Evolutionary conservation across 2,113 vertebrate species (phyloP), one percentile per base, ranked within the genome.

Genomic region (Kryptolebias marmoratus): DNA sequence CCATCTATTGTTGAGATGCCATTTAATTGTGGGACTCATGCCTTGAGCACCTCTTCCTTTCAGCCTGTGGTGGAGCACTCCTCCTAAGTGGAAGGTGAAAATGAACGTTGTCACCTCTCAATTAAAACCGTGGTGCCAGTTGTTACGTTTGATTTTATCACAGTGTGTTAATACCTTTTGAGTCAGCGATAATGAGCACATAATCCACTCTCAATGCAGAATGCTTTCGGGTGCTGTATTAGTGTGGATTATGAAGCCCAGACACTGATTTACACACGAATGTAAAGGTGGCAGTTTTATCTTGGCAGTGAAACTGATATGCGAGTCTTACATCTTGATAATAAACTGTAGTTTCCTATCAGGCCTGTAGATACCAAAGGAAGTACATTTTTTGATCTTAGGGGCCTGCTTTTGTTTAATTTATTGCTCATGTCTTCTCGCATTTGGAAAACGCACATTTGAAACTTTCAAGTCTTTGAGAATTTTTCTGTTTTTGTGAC

Each of bases 41-140:
- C 60, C 79, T 88, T 58, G 76, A 88, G 84, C 87, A 83, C 71
- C 83, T 62, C 68, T 82, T 73, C 61, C 78, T 57, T 65, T 68
- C 59, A 58, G 73, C 57, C 70, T 68, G 71, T 83, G 81, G 74
- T 82, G 70, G 63, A 81, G 62, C 80, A n/a, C 75, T 79, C 65
- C 27, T 75, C 32, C 28, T 44, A 73, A 89, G 75, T 79, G 83
- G 79, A 72, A 86, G 79, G 87, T 89, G 84, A 82, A 87, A 89
- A 89, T 83, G 83, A 92, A 74, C 74, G 65, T 80, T 30, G 22
- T 84, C 56, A 87, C 80, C 66, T 75, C 80, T 81, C 64, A 55
- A 44, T 47, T 73, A 80, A 82, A 70, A 74, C 61, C 28, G 67
- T 42, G 64, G 68, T n/a, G 39, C 47, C 64, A 59, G 68, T 76